Evolutionary conservation across 2,113 vertebrate species (phyloP).

Genomic region (Heteronetta atricapilla): DNA sequence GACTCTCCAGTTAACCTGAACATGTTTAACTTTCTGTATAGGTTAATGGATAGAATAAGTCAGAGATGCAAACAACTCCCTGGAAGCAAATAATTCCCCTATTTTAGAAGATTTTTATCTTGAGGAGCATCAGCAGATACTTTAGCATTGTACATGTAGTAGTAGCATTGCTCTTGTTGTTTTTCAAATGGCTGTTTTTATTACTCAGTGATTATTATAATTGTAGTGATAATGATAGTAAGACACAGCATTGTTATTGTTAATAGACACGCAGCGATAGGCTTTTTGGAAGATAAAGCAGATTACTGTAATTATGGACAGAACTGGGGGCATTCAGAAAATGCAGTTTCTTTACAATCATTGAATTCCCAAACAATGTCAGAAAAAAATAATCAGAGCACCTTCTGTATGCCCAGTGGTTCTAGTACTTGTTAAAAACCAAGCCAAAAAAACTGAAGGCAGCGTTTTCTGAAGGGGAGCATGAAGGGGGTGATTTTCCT

Average conservation of each 20-base stretch:
- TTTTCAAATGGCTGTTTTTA: neutral
- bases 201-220: neutral
- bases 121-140: neutral
- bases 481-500: neutral
- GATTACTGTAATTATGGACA: neutral
- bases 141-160: neutral
- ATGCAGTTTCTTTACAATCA: neutral
- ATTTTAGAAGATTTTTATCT: neutral
- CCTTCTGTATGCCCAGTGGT: neutral
- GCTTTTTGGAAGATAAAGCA: neutral
- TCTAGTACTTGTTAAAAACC: neutral
- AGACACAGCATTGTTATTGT: neutral
- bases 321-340: neutral
- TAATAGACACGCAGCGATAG: neutral
- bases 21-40: neutral
- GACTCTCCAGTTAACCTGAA: neutral
- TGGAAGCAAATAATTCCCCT: neutral
- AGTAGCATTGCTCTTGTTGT: neutral
- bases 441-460: neutral
- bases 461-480: fast-evolving
- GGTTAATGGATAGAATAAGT: neutral
- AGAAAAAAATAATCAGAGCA: neutral
- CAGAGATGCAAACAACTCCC: neutral
- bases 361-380: neutral
- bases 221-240: neutral